A percentile compares a stretch with the other conserved stretches of the same genome.
Evolutionary conservation across 92 coral and sea anemone species (phyloP).

Genomic region (Phenganax subtilis): DNA sequence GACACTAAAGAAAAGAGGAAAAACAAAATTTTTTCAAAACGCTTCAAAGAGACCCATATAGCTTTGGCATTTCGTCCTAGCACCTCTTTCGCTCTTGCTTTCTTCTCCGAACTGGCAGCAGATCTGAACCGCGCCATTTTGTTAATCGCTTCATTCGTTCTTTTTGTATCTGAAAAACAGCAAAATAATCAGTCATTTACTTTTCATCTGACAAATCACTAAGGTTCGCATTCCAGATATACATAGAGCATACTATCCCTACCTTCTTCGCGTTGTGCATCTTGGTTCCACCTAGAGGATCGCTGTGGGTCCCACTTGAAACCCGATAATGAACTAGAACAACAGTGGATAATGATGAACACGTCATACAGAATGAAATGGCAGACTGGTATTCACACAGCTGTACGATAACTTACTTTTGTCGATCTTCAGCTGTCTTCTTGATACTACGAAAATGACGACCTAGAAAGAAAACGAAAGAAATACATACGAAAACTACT

Average conservation of each 20-base stretch:
- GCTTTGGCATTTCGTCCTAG: too few species aligned
- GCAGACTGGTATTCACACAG: neutral
- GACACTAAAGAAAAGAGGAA: slow-evolving; percentile 42
- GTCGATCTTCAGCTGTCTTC: slow-evolving; percentile 23
- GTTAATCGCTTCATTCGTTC: slow-evolving; percentile 81
- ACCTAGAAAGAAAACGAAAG: slow-evolving; percentile 3
- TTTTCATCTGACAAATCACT: neutral
- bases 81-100: slow-evolving; percentile 86
- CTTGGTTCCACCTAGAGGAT: slow-evolving; percentile 98
- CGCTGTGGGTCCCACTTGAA: slow-evolving; percentile 97
- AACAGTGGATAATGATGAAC: neutral
- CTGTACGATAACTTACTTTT: slow-evolving; percentile 3
- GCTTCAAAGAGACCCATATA: too few species aligned
- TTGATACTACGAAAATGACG: slow-evolving; percentile 20
- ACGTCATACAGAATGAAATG: too few species aligned
- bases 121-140: slow-evolving; percentile 69
- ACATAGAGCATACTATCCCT: neutral
- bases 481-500: neutral
- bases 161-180: slow-evolving; percentile 60
- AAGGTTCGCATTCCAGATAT: neutral
- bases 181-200: neutral
- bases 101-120: slow-evolving; percentile 62
- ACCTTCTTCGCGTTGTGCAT: slow-evolving; percentile 99
- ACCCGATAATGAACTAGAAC: slow-evolving; percentile 23
- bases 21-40: too few species aligned